These are phyloP conservation scores for Hylaeus volcanicus DNA, from an alignment of 1,140 invertebrate species.

Conservation along the genomic window DNA sequence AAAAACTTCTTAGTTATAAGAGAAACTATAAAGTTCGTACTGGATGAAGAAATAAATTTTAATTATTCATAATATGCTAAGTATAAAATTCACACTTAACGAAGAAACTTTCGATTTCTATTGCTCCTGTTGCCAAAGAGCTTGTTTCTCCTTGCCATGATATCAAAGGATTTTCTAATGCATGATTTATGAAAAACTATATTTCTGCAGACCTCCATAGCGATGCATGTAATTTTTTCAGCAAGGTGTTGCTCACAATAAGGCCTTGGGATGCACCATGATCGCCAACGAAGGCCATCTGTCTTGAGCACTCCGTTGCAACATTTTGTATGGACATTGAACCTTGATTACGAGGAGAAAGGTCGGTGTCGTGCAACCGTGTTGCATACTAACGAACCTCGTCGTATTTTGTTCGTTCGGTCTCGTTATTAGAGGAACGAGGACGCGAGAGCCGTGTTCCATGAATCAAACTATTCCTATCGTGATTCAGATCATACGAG, in stretches of 20 bases:
- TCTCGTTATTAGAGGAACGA: not conserved
- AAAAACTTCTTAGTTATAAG: too few relatives aligned
- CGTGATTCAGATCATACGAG: not conserved
- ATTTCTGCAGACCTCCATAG: not conserved
- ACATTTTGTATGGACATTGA: constrained; percentile 51
- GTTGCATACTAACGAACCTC: constrained; percentile 40
- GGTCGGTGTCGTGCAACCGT: constrained; percentile 7
- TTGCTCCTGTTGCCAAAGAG: too few relatives aligned
- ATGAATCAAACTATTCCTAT: not conserved
- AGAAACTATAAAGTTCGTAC: too few relatives aligned
- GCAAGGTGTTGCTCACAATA: constrained; percentile 19
- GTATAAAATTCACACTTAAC: too few relatives aligned
- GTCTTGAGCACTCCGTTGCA: constrained; percentile 14
- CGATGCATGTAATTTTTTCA: constrained; percentile 13
- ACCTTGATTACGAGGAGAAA: constrained; percentile 44
- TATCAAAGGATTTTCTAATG: too few relatives aligned
- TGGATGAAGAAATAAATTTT: too few relatives aligned
- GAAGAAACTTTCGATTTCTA: too few relatives aligned
- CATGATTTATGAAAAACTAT: not conserved
- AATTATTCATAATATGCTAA: too few relatives aligned
- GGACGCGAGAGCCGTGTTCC: not conserved
- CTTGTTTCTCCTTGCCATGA: too few relatives aligned
- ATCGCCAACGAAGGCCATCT: constrained; percentile 44
- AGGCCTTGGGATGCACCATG: not conserved
- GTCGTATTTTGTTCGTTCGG: constrained; percentile 9